phyloP scores from a whole-genome alignment of 2,888 invertebrate species.

The Pasiphila rectangulata region DNA sequence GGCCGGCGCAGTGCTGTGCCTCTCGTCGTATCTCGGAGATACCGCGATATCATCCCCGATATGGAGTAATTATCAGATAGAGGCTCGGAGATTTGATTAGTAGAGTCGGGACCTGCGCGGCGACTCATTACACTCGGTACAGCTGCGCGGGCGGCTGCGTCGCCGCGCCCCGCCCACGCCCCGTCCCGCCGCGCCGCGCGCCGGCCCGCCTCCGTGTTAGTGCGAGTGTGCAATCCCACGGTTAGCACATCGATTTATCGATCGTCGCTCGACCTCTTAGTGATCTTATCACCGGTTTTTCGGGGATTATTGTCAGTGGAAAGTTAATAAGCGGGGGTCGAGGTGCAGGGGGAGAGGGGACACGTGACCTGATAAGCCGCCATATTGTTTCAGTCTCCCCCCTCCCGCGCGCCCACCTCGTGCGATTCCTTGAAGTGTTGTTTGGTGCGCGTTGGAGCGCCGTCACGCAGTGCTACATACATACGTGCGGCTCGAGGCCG shows the following conservation, averaged over 20 bases:
- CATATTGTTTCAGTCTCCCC: conserved; percentile 64
- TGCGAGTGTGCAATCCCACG: conserved; percentile 23
- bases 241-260: conserved; percentile 54
- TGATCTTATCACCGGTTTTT: conserved; percentile 75
- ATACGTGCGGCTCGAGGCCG: conserved; percentile 5
- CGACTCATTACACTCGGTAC: conserved; percentile 52
- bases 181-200: not conserved
- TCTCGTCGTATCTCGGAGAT: conserved; percentile 56
- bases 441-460: conserved; percentile 24
- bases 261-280: conserved; percentile 69
- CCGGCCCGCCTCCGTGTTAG: too few relatives aligned
- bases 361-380: conserved; percentile 68
- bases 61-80: conserved; percentile 75
- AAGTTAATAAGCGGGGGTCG: conserved; percentile 58
- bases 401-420: conserved; percentile 24
- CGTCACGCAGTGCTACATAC: conserved; percentile 27
- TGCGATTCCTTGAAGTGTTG: conserved; percentile 40
- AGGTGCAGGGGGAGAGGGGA: conserved; percentile 33
- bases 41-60: conserved; percentile 71
- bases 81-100: conserved; percentile 71
- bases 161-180: conserved; percentile 9
- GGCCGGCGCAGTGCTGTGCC: conserved; percentile 11
- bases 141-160: conserved; percentile 16
- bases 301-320: conserved; percentile 71
- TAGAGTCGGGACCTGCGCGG: conserved; percentile 57